Conservation (phyloP, 2,113 vertebrate genomes). For the Suncus etruscus region DNA sequence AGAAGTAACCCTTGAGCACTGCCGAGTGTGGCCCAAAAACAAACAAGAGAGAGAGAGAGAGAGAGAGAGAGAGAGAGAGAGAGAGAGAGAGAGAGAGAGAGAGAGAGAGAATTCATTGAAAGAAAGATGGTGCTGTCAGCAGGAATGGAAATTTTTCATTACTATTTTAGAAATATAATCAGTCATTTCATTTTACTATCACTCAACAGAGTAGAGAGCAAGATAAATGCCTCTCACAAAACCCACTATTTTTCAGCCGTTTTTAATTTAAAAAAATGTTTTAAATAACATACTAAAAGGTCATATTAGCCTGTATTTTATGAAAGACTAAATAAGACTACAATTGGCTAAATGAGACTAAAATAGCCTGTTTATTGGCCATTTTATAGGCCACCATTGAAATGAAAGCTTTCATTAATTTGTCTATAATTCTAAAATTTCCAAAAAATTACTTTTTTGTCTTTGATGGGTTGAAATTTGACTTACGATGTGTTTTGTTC, state of each 20-base stretch:
- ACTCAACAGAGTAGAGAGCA: slow-evolving; percentile 36
- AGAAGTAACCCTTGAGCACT: too few relatives aligned
- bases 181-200: not conserved
- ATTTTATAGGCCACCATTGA: not conserved
- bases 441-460: slow-evolving; percentile 15
- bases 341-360: not conserved
- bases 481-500: slow-evolving; percentile 7
- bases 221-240: not conserved
- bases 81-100: not conserved
- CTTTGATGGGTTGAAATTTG: not conserved
- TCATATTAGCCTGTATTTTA: not conserved
- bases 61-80: not conserved
- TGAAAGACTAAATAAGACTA: not conserved
- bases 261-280: slow-evolving; percentile 34
- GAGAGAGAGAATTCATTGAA: slow-evolving; percentile 18
- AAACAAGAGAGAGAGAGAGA: not conserved
- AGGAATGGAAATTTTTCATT: slow-evolving; percentile 60
- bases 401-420: too few relatives aligned
- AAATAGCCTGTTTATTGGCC: slow-evolving; percentile 4
- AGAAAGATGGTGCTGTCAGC: slow-evolving; percentile 28
- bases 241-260: not conserved
- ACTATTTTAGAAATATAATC: slow-evolving; percentile 35
- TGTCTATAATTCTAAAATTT: not conserved
- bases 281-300: slow-evolving; percentile 29
- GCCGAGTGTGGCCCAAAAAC: too few relatives aligned